A percentile compares a stretch with the other conserved stretches of the same genome.
Conservation (phyloP, 2,797 vertebrate genomes). For the Ispidina lecontei region DNA sequence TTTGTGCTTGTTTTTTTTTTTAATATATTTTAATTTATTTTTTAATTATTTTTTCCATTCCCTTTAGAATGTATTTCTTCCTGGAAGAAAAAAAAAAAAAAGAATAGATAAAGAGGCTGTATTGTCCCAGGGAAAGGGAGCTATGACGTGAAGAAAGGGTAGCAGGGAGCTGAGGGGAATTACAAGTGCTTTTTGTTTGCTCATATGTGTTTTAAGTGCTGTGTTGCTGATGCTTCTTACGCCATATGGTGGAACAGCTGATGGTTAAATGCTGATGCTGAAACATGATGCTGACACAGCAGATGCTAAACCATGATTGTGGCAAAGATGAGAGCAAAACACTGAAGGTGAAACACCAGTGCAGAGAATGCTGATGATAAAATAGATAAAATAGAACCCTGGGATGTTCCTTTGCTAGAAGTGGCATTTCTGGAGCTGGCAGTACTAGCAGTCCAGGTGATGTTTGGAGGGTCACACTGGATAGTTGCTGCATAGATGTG, state of each 20-base stretch:
- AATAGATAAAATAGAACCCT: not conserved
- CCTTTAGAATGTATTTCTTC: not conserved
- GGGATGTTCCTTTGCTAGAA: not conserved
- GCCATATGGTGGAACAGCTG: constrained; percentile 76
- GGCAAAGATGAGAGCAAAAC: constrained; percentile 55
- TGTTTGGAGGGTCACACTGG: not conserved
- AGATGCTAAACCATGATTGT: constrained; percentile 54
- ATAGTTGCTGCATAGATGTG: not conserved
- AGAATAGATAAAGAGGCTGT: not conserved
- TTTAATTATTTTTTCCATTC: not conserved
- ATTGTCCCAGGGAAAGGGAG: not conserved
- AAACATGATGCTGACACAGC: constrained; percentile 69
- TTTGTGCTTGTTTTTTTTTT: not conserved
- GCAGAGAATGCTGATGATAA: not conserved
- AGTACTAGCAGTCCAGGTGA: not conserved
- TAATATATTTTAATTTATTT: not conserved
- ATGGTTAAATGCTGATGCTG: constrained; percentile 73
- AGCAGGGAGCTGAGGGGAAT: not conserved
- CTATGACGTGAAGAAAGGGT: not conserved
- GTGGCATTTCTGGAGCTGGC: not conserved
- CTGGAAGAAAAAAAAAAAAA: not conserved
- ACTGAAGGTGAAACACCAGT: constrained; percentile 59
- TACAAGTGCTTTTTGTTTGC: constrained; percentile 34
- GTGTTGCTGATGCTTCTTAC: constrained; percentile 36
- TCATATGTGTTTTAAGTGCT: not conserved